Evolutionary conservation across 2,113 vertebrate genomes (phyloP).

Genomic region (Odobenus rosmarus): DNA sequence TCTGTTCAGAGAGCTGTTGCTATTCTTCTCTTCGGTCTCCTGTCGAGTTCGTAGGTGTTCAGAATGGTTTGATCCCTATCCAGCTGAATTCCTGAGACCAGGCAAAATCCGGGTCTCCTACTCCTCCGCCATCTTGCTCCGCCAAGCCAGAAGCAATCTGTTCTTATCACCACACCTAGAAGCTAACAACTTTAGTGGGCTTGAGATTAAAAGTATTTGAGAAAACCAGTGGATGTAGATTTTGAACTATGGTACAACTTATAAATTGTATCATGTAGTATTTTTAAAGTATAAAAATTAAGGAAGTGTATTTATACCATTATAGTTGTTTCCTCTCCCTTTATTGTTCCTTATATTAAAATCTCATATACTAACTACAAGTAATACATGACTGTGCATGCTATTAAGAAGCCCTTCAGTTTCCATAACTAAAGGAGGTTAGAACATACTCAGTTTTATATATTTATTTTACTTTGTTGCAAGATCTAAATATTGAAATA

Average conservation of each 20-base stretch:
- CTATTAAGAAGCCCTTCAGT: background rate
- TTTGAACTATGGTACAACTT: background rate
- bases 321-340: background rate
- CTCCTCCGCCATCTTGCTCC: too few relatives aligned
- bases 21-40: too few relatives aligned
- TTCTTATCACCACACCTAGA: background rate
- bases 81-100: too few relatives aligned
- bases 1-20: too few relatives aligned
- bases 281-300: background rate
- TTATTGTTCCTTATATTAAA: background rate
- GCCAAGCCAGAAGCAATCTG: background rate
- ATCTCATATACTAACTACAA: background rate
- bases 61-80: too few relatives aligned
- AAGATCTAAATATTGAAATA: background rate
- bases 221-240: background rate
- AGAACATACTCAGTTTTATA: background rate
- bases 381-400: background rate
- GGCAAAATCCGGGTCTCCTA: too few relatives aligned
- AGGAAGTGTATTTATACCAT: background rate
- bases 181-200: background rate
- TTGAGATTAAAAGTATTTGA: background rate
- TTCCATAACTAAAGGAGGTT: background rate
- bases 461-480: background rate
- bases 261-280: background rate
- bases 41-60: too few relatives aligned